Conservation (phyloP, 2,113 vertebrate genomes). For the Protomyctophum bolini region DNA sequence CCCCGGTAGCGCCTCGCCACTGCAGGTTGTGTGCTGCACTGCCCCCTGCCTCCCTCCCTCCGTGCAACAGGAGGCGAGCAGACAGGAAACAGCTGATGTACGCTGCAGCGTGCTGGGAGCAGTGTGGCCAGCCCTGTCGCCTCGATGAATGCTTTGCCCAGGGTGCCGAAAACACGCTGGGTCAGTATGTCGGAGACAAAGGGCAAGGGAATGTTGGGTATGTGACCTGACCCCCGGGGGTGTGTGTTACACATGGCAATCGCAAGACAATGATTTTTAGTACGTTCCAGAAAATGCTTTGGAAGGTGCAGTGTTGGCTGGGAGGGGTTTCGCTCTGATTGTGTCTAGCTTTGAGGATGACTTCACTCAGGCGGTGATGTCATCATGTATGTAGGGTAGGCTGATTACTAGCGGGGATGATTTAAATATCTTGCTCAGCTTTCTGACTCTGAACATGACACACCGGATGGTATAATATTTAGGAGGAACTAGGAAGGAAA, state of each 20-base stretch:
- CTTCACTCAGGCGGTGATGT: conserved; percentile 43
- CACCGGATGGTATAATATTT: conserved; percentile 14
- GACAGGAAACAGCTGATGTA: conserved; percentile 69
- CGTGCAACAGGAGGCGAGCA: conserved; percentile 70
- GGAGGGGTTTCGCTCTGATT: background rate
- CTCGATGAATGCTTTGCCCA: conserved; percentile 39
- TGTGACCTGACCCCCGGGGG: conserved; percentile 15
- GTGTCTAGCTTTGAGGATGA: conserved; percentile 6
- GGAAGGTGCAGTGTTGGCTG: conserved; percentile 9
- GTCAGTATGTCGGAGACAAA: conserved; percentile 13
- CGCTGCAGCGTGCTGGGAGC: conserved; percentile 59
- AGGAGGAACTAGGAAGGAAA: conserved; percentile 27
- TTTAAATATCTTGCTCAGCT: conserved; percentile 11
- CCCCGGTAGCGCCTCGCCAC: conserved; percentile 31
- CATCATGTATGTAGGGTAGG: conserved; percentile 21
- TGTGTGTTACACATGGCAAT: conserved; percentile 1
- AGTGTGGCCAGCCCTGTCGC: conserved; percentile 43
- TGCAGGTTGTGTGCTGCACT: conserved; percentile 38
- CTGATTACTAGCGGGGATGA: conserved; percentile 14
- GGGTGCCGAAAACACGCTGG: conserved; percentile 37
- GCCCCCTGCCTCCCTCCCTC: conserved; percentile 46
- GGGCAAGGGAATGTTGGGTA: conserved; percentile 16
- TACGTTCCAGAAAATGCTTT: background rate
- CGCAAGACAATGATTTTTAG: conserved; percentile 1
- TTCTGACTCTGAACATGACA: conserved; percentile 19